Evolutionary conservation across 2,113 vertebrate genomes (phyloP).

Genomic region (Lophochroa leadbeateri): DNA sequence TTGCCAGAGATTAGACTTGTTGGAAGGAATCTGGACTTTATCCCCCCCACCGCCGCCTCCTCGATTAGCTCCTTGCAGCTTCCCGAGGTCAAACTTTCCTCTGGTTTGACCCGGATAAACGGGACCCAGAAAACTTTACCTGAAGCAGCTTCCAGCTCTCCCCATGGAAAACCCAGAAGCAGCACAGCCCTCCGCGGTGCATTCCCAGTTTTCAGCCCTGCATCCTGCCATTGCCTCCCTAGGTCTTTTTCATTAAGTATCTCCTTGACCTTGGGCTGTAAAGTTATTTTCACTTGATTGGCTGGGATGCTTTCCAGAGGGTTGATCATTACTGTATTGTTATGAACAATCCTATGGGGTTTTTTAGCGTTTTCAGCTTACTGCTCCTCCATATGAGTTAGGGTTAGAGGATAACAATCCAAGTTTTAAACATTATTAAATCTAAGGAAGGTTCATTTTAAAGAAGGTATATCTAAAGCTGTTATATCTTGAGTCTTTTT

Average conservation of each 20-base stretch:
- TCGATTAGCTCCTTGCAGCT: neutral
- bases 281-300: neutral
- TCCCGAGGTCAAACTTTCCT: neutral
- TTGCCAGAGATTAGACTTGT: constrained; percentile 14
- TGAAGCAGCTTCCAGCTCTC: neutral
- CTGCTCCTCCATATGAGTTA: neutral
- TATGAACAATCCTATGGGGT: neutral
- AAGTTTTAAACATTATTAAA: neutral
- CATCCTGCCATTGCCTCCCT: neutral
- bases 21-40: constrained; percentile 55
- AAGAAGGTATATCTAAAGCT: neutral
- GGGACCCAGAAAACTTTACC: neutral
- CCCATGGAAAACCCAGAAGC: neutral
- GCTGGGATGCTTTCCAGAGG: neutral
- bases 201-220: neutral
- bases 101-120: neutral
- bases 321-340: neutral
- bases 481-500: neutral
- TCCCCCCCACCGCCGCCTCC: neutral
- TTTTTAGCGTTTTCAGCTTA: neutral
- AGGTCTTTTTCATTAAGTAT: neutral
- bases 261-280: neutral
- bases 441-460: neutral
- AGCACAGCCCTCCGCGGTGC: neutral
- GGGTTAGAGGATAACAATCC: neutral